Conservation (phyloP, 2,888 invertebrate species). For the Athalia cordata region DNA sequence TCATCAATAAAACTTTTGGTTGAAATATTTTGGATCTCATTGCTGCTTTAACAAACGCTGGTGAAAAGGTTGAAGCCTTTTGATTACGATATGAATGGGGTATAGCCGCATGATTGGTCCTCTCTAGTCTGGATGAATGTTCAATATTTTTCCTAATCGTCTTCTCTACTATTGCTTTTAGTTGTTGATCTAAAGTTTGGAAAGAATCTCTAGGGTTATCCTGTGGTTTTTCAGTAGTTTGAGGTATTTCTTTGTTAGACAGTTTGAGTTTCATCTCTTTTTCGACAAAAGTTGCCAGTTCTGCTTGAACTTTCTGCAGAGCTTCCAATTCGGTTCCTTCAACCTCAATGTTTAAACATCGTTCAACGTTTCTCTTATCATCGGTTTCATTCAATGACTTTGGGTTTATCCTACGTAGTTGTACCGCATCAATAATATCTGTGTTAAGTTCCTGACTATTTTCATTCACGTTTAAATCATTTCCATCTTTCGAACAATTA, state of each 20-base stretch:
- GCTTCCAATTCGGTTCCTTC: slow-evolving; percentile 65
- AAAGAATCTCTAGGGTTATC: slow-evolving; percentile 54
- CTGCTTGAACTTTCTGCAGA: slow-evolving; percentile 64
- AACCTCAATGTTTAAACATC: slow-evolving; percentile 68
- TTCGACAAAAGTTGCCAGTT: slow-evolving; percentile 64
- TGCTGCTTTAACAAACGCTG: slow-evolving; percentile 60
- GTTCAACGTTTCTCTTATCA: slow-evolving; percentile 60
- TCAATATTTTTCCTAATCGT: slow-evolving; percentile 67
- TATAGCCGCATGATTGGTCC: not conserved
- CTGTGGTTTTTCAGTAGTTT: slow-evolving; percentile 13
- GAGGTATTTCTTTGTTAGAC: not conserved
- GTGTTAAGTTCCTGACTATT: slow-evolving; percentile 62
- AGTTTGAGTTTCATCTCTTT: slow-evolving; percentile 61
- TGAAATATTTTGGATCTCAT: slow-evolving; percentile 63
- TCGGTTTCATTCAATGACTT: slow-evolving; percentile 39
- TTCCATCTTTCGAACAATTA: slow-evolving; percentile 47
- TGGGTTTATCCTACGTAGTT: slow-evolving; percentile 63
- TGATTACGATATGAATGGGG: slow-evolving; percentile 31
- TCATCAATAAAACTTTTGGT: slow-evolving; percentile 63
- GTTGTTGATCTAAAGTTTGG: slow-evolving; percentile 61
- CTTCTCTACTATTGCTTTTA: slow-evolving; percentile 66
- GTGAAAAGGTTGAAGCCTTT: slow-evolving; percentile 55
- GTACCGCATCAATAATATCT: slow-evolving; percentile 68
- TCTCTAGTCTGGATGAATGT: slow-evolving; percentile 48
- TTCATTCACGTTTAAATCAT: slow-evolving; percentile 54